Conservation (phyloP, 2,113 vertebrate species). For the Potamarius usumacintae region DNA sequence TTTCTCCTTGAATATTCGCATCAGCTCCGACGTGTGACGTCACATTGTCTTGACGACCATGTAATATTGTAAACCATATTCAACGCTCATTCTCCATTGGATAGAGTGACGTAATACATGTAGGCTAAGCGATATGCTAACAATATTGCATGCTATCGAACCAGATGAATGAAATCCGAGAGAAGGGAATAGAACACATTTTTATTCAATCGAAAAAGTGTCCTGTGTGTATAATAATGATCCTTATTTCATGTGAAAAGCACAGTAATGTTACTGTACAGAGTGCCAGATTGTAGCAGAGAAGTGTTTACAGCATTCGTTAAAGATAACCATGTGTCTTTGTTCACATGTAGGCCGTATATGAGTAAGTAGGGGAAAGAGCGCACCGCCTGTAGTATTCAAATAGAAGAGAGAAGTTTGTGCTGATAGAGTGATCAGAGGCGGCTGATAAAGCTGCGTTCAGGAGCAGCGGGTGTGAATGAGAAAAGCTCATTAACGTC, state of each 20-base stretch:
- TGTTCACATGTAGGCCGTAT: neutral
- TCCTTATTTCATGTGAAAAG: neutral
- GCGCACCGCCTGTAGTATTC: slow-evolving; percentile 47
- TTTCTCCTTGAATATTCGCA: too few species aligned
- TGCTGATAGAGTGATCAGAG: slow-evolving; percentile 16
- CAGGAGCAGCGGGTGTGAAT: slow-evolving; percentile 11
- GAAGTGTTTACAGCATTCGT: neutral
- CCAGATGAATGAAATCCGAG: too few species aligned
- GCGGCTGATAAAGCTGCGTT: slow-evolving; percentile 11
- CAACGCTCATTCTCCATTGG: too few species aligned
- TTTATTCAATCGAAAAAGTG: too few species aligned
- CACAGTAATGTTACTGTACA: neutral
- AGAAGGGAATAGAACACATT: too few species aligned
- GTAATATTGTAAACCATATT: too few species aligned
- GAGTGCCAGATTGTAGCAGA: neutral
- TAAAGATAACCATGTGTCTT: neutral
- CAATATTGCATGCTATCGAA: too few species aligned
- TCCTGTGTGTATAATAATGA: too few species aligned
- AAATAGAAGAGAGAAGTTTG: slow-evolving; percentile 50
- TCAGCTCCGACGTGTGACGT: too few species aligned
- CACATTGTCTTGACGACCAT: too few species aligned
- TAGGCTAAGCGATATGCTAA: too few species aligned
- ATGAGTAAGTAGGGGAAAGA: neutral
- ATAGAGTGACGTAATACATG: too few species aligned
- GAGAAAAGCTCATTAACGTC: slow-evolving; percentile 23